phyloP scores from a whole-genome alignment of 2,113 vertebrate genomes.

The Mohoua ochrocephala region DNA sequence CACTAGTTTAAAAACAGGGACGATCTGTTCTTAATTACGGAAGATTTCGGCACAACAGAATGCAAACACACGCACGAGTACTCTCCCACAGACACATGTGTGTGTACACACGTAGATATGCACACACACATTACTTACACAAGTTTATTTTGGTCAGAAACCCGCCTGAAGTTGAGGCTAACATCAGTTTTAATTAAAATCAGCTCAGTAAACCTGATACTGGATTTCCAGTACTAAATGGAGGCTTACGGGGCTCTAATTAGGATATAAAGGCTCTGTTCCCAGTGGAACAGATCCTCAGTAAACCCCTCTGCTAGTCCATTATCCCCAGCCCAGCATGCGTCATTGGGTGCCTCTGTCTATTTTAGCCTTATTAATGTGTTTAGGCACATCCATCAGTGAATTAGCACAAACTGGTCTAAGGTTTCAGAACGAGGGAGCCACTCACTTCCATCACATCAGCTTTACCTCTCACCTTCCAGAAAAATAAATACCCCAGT shows the following conservation, averaged over 20 bases:
- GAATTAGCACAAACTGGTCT: constrained; percentile 65
- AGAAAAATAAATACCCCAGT: constrained; percentile 49
- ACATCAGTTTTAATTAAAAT: constrained; percentile 74
- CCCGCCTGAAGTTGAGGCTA: constrained; percentile 45
- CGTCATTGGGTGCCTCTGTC: constrained; percentile 74
- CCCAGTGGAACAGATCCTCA: constrained; percentile 71
- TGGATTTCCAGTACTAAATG: constrained; percentile 75
- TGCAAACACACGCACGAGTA: background rate
- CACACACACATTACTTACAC: background rate
- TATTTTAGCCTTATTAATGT: constrained; percentile 79
- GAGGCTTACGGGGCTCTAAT: constrained; percentile 78
- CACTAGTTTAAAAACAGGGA: background rate
- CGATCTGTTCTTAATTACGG: background rate
- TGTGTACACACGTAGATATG: background rate
- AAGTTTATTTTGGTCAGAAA: constrained; percentile 54
- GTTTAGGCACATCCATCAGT: constrained; percentile 78
- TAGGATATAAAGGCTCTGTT: constrained; percentile 71
- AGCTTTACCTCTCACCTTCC: constrained; percentile 41
- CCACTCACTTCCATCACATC: constrained; percentile 65
- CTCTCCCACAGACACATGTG: background rate
- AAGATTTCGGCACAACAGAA: background rate
- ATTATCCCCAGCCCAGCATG: constrained; percentile 75
- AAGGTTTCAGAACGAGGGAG: constrained; percentile 60
- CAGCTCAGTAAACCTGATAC: constrained; percentile 70
- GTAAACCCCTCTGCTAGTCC: constrained; percentile 66